Evolutionary conservation across 1,140 invertebrate species (phyloP).

Genomic region (Mamestra configurata): DNA sequence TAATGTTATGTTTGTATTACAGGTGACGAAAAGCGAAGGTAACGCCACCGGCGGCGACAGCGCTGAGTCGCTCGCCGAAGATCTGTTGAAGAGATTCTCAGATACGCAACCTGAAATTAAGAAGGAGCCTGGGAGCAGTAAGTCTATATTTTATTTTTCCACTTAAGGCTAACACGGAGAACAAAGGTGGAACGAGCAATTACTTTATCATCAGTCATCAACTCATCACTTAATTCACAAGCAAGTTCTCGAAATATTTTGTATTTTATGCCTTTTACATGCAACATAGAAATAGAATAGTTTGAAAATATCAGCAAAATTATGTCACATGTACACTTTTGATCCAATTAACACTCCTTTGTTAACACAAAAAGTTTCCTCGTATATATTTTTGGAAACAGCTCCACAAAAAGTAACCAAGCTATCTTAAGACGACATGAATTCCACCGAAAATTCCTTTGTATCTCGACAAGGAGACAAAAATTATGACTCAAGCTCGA

Average conservation of each 20-base stretch:
- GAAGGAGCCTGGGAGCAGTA: conserved; percentile 88
- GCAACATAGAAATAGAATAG: too few relatives aligned
- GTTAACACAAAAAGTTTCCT: neutral
- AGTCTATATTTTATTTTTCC: conserved; percentile 56
- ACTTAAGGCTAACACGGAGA: too few relatives aligned
- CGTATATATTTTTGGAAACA: neutral
- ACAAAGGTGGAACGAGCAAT: too few relatives aligned
- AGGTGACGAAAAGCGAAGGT: conserved; percentile 84
- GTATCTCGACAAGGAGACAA: neutral
- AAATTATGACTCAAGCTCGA: too few relatives aligned
- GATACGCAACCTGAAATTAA: conserved; percentile 91
- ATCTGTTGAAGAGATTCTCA: conserved; percentile 94
- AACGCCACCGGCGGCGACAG: conserved; percentile 87
- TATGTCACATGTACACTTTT: too few relatives aligned
- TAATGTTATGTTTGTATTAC: conserved; percentile 50
- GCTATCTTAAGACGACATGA: neutral
- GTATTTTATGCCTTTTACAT: too few relatives aligned
- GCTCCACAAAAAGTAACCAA: neutral
- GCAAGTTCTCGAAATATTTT: too few relatives aligned
- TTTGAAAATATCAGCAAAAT: too few relatives aligned
- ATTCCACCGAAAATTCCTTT: conserved; percentile 9
- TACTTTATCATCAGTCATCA: too few relatives aligned
- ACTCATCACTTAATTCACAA: too few relatives aligned
- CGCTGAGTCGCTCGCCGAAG: conserved; percentile 94
- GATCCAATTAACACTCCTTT: too few relatives aligned